A percentile compares a stretch with the other conserved stretches of the same genome.
phyloP scores from a whole-genome alignment of 1,140 invertebrate species.

The Pantala flavescens region DNA sequence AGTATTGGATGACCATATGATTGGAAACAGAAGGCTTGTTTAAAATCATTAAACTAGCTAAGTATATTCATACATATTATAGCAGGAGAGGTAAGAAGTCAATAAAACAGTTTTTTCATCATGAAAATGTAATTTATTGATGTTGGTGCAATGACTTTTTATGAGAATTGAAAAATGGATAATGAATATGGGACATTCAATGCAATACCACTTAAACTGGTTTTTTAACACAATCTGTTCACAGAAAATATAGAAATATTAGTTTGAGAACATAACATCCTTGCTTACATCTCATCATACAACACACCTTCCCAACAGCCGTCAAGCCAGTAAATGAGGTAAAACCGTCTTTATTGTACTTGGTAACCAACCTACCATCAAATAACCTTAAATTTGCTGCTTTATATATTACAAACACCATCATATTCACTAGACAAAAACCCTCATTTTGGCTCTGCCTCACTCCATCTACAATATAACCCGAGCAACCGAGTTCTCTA shows the following conservation, averaged over 20 bases:
- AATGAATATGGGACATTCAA: conserved; percentile 2
- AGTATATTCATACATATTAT: too few species aligned
- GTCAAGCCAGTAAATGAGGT: background rate
- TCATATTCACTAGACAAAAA: too few species aligned
- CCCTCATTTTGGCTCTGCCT: too few species aligned
- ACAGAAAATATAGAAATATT: conserved; percentile 1
- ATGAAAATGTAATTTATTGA: conserved; percentile 11
- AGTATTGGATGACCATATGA: too few species aligned
- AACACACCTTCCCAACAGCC: background rate
- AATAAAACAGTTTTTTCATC: background rate
- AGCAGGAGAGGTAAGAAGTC: too few species aligned
- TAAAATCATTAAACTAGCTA: too few species aligned
- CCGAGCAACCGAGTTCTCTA: background rate
- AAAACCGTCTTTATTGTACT: background rate
- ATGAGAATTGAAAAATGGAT: conserved; percentile 5
- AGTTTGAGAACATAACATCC: conserved; percentile 4
- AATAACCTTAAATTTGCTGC: too few species aligned
- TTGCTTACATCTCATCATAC: background rate
- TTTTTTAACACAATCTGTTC: background rate
- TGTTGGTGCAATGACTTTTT: conserved; percentile 9
- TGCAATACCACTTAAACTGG: conserved; percentile 1
- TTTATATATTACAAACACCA: too few species aligned
- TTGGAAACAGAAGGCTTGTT: too few species aligned
- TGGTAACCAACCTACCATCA: background rate
- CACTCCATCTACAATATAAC: too few species aligned